phyloP scores from a whole-genome alignment of 2,113 vertebrate species.

The Tonatia bakeri region DNA sequence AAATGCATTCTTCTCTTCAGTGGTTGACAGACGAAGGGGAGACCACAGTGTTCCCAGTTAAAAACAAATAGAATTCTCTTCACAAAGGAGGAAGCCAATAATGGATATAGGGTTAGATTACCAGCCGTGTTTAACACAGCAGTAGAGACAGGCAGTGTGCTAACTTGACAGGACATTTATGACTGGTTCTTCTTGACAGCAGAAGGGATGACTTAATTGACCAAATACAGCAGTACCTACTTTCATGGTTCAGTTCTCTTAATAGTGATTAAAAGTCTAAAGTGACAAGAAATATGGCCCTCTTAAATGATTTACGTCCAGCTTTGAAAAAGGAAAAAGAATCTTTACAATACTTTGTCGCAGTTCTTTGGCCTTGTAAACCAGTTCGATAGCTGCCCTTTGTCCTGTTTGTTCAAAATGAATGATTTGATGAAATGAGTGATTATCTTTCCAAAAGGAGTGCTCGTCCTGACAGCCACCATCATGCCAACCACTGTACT shows the following conservation, averaged over 20 bases:
- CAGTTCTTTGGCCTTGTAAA: background rate
- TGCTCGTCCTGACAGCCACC: background rate
- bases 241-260: background rate
- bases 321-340: background rate
- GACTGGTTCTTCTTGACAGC: background rate
- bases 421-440: background rate
- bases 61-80: background rate
- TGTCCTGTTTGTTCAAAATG: background rate
- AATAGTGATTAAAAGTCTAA: background rate
- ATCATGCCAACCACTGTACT: background rate
- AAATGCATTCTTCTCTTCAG: background rate
- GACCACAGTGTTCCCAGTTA: background rate
- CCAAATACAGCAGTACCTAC: background rate
- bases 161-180: background rate
- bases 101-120: background rate
- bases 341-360: background rate
- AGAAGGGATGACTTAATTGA: background rate
- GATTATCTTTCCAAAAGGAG: background rate
- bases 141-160: background rate
- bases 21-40: background rate
- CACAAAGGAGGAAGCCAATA: background rate
- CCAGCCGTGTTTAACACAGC: background rate
- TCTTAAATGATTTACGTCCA: background rate
- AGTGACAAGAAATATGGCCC: background rate
- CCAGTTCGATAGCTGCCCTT: background rate